These are phyloP conservation scores for Manis javanica DNA, from an alignment of 2,797 vertebrate species.

Conservation along the genomic window DNA sequence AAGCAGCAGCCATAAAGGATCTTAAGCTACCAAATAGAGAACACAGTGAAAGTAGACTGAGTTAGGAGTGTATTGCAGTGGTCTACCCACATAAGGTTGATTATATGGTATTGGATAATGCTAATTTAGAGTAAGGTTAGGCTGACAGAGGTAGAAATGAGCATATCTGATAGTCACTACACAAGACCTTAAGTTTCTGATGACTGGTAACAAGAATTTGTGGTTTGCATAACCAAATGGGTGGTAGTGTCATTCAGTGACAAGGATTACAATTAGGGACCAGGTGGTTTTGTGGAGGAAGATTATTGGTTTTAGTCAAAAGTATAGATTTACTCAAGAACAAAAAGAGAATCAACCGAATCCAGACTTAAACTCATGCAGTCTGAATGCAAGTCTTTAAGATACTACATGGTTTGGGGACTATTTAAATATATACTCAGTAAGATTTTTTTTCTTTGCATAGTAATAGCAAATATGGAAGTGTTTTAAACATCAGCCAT, in stretches of 20 bases:
- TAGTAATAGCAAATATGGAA: not conserved
- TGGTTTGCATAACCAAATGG: not conserved
- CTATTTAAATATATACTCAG: not conserved
- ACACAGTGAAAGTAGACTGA: not conserved
- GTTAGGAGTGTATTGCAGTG: not conserved
- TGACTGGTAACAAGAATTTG: not conserved
- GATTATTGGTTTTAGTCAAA: not conserved
- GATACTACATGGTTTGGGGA: not conserved
- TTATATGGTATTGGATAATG: not conserved
- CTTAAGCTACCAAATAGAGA: not conserved
- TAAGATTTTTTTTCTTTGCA: not conserved
- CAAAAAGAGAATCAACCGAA: slow-evolving; percentile 12
- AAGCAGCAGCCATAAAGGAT: not conserved
- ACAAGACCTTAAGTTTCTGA: not conserved
- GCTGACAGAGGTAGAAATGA: not conserved
- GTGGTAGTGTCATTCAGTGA: not conserved
- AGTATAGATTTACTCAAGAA: not conserved
- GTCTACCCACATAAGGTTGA: not conserved
- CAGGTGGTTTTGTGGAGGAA: not conserved
- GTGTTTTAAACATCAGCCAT: not conserved
- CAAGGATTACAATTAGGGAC: not conserved
- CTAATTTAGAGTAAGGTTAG: not conserved
- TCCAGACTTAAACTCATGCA: not conserved
- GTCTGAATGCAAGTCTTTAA: not conserved
- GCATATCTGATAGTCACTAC: not conserved